These are phyloP conservation scores for Kuschelorhynchus macadamiae DNA, from an alignment of 2,888 invertebrate genomes.

Conservation along the genomic window DNA sequence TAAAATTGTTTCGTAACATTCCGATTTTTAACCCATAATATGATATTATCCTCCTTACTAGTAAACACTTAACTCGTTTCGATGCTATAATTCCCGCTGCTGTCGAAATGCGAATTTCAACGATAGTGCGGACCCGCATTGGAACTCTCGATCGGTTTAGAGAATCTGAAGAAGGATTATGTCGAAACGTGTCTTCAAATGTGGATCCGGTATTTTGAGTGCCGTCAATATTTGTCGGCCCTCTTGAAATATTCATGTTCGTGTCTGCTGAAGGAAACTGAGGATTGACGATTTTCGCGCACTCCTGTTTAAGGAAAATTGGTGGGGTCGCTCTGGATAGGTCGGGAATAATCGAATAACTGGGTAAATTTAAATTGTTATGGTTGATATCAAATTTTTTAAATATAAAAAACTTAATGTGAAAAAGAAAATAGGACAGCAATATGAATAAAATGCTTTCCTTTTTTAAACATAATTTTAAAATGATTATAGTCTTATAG, in stretches of 20 bases:
- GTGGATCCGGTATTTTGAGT: conserved; percentile 47
- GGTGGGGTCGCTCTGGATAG: neutral
- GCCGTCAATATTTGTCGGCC: conserved; percentile 50
- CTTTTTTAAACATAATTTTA: no score
- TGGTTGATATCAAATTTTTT: neutral
- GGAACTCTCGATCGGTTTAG: conserved; percentile 19
- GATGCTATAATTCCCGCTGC: neutral
- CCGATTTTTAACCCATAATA: no score
- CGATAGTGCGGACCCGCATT: conserved; percentile 4
- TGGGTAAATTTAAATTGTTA: neutral
- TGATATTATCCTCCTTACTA: no score
- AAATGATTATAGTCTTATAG: no score
- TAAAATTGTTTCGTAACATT: no score
- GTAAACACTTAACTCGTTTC: no score
- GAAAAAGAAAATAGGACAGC: no score
- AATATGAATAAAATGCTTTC: no score
- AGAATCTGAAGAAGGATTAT: conserved; percentile 48
- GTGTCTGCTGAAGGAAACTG: conserved; percentile 62
- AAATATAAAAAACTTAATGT: no score
- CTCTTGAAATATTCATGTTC: conserved; percentile 65
- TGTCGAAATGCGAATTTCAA: neutral
- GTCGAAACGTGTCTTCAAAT: conserved; percentile 51
- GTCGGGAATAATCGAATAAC: neutral
- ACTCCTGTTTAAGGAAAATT: neutral
- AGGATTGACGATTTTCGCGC: conserved; percentile 55